Conservation (phyloP, 2,797 vertebrate species). For the Huso huso region DNA sequence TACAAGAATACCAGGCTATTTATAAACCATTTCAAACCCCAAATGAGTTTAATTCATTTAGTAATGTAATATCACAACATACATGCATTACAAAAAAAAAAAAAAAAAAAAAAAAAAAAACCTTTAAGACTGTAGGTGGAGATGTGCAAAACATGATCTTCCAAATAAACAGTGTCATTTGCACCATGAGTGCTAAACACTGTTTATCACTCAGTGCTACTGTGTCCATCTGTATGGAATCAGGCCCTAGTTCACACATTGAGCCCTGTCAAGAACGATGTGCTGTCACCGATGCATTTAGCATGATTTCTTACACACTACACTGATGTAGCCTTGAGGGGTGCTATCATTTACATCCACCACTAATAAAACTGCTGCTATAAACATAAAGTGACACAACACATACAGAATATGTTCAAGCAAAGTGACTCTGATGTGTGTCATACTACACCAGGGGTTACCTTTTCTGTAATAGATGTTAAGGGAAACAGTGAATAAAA, state of each 20-base stretch:
- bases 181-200: constrained; percentile 13
- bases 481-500: not conserved
- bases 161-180: constrained; percentile 56
- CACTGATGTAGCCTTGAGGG: constrained; percentile 3
- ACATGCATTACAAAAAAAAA: too few relatives aligned
- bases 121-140: too few relatives aligned
- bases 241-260: constrained; percentile 24
- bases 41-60: too few relatives aligned
- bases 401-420: not conserved
- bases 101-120: too few relatives aligned
- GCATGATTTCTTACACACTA: not conserved
- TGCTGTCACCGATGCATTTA: constrained; percentile 1
- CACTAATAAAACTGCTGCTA: not conserved
- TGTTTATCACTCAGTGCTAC: too few relatives aligned
- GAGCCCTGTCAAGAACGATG: constrained; percentile 8
- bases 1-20: too few relatives aligned
- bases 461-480: constrained; percentile 13
- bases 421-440: not conserved
- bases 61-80: too few relatives aligned
- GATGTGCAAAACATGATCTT: constrained; percentile 30
- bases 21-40: too few relatives aligned
- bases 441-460: constrained; percentile 2
- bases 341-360: not conserved
- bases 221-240: too few relatives aligned
- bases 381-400: constrained; percentile 11